Percentiles rank a stretch among this genome's conserved stretches.
Evolutionary conservation across 2,113 vertebrate genomes (phyloP).

Genomic region (Solenodon paradoxus): DNA sequence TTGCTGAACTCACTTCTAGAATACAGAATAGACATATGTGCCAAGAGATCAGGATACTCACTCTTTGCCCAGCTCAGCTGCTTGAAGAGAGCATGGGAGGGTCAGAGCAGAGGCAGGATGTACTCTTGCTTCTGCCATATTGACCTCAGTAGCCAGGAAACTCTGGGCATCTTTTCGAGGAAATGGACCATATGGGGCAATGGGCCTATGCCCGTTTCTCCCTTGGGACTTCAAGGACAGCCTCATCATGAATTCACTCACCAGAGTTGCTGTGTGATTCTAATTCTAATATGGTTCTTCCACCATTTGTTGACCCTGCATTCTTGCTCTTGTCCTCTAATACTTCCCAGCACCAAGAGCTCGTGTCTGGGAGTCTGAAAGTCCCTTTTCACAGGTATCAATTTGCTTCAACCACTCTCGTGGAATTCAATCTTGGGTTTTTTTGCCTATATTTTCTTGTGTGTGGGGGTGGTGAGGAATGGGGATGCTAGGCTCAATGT

Average conservation of each 20-base stretch:
- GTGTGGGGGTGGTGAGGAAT: not conserved
- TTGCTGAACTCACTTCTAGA: not conserved
- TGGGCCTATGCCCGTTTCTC: not conserved
- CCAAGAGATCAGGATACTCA: not conserved
- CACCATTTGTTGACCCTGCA: not conserved
- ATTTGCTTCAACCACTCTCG: not conserved
- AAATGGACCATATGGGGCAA: not conserved
- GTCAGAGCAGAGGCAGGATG: not conserved
- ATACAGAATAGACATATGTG: not conserved
- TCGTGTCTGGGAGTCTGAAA: not conserved
- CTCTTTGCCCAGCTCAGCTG: not conserved
- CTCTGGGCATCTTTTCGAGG: not conserved
- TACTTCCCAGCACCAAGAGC: not conserved
- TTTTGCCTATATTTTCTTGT: constrained; percentile 42
- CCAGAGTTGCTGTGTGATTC: not conserved
- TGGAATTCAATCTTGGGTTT: not conserved
- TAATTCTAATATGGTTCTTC: not conserved
- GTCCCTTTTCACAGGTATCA: not conserved
- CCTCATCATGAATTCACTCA: not conserved
- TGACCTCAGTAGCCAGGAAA: not conserved
- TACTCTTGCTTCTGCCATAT: not conserved
- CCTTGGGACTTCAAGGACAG: not conserved
- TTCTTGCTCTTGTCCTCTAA: not conserved
- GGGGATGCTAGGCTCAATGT: not conserved
- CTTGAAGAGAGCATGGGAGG: not conserved